Conservation (phyloP, 1,140 invertebrate species). For the Hypothenemus hampei region DNA sequence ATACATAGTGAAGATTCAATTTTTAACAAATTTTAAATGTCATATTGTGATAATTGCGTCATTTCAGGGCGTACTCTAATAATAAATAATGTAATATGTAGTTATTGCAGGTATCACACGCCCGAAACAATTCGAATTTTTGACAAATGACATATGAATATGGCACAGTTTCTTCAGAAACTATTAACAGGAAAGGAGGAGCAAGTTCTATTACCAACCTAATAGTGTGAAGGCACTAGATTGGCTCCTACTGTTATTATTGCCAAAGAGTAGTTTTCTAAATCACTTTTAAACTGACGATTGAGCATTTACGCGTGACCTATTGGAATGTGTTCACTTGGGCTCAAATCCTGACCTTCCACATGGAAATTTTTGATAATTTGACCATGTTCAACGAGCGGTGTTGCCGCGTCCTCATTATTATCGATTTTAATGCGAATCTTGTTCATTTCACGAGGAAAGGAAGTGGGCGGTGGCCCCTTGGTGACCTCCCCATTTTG, state of each 20-base stretch:
- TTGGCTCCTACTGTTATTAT: background rate
- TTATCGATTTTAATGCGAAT: constrained; percentile 63
- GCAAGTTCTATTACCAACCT: background rate
- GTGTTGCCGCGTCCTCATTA: constrained; percentile 62
- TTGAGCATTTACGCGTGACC: background rate
- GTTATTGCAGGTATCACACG: constrained; percentile 16
- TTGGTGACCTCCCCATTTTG: constrained; percentile 53
- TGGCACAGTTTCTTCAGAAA: background rate
- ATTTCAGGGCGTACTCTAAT: constrained; percentile 15
- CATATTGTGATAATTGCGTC: background rate
- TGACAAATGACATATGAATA: too few species aligned
- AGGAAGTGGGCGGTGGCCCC: constrained; percentile 42
- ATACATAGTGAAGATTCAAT: constrained; percentile 14
- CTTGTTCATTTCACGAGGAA: constrained; percentile 57
- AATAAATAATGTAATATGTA: constrained; percentile 1
- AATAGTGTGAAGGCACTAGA: background rate
- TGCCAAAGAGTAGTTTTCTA: background rate
- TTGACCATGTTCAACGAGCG: constrained; percentile 61
- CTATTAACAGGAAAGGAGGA: background rate
- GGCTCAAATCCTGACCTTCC: constrained; percentile 47
- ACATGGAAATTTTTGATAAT: constrained; percentile 54
- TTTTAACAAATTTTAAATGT: constrained; percentile 10
- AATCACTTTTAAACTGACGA: background rate
- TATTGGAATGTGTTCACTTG: background rate
- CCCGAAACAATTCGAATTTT: too few species aligned